A percentile compares a stretch with the other conserved stretches of the same genome.
These are phyloP conservation scores for Pelusios castaneus DNA, from an alignment of 2,113 vertebrate species.

Conservation along the genomic window DNA sequence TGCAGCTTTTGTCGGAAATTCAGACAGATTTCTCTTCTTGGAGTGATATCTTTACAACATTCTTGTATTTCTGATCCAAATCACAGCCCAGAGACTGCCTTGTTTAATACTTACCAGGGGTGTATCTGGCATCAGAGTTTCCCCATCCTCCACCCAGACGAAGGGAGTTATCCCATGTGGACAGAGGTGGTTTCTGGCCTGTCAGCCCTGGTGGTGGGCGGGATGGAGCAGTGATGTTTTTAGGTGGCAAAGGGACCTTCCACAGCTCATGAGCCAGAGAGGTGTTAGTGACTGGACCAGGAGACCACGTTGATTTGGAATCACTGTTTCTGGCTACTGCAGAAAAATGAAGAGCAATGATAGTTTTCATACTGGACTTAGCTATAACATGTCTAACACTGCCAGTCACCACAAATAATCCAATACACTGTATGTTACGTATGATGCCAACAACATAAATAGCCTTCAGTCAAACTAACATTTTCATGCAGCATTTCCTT, in stretches of 20 bases:
- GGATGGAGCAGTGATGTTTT: conserved; percentile 94
- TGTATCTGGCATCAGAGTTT: conserved; percentile 92
- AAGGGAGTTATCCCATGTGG: conserved; percentile 91
- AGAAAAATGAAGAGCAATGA: neutral
- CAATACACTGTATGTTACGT: too few relatives aligned
- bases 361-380: neutral
- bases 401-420: neutral
- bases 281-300: conserved; percentile 95
- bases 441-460: too few relatives aligned
- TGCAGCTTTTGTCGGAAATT: neutral
- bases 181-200: conserved; percentile 92
- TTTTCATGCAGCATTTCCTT: neutral
- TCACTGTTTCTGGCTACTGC: conserved; percentile 96
- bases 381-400: neutral
- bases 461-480: neutral
- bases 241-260: conserved; percentile 98
- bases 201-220: conserved; percentile 97
- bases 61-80: neutral
- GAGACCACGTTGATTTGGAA: conserved; percentile 96
- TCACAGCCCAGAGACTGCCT: fast-evolving
- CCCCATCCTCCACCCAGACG: conserved; percentile 91
- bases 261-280: conserved; percentile 99
- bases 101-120: conserved; percentile 84
- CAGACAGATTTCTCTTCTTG: neutral
- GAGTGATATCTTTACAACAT: neutral